Base-by-base conservation (phyloP, 2,888 invertebrate species). In the Tinea trinotella region DNA sequence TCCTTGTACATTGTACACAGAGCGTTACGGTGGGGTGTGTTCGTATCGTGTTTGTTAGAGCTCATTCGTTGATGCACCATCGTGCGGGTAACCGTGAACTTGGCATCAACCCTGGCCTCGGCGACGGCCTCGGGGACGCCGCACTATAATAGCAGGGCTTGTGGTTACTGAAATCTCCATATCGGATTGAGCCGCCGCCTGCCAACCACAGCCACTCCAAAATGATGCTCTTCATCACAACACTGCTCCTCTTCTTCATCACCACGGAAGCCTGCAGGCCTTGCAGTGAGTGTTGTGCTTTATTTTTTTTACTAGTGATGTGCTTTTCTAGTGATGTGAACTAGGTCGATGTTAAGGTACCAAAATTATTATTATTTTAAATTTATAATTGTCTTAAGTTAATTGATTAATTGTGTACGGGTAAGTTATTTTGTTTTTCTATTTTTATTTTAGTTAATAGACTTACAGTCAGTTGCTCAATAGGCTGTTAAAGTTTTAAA, bases 121-220 rank as follows among this genome's bases (percentile, higher is more conserved):
- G 78, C 74, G 76, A 75, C 72, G 68, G 46, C 55, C 35, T 78
- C 79, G 69, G 79, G 75, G 76, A 74, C 82, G 80, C 79, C 79
- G 82, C 75, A 73, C 82, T 85, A 85, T 85, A 85, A 84, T 84
- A 85, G 82, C 76, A 71, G 78, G 76, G 81, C 71, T 73, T 79
- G 78, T 81, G 79, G 73, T 80, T 79, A 80, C 79, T 71, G 68
- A 68, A 69, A 71, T 71, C 77, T 80, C 80, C 81, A 82, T 76
- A 82, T 63, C 68, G 65, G 70, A 64, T 68, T 70, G 73, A 69
- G 71, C 72, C 78, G 70, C 70, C 81, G 77, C 62, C 78, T 76
- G 81, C 79, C 78, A 69, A 66, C 74, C 66, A 67, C 82, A 74
- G 76, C 71, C 68, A 64, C 80, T 68, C 83, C 68, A 71, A 73